Base-by-base conservation (phyloP, 1,140 invertebrate genomes). In the Lanistes nyassanus region DNA sequence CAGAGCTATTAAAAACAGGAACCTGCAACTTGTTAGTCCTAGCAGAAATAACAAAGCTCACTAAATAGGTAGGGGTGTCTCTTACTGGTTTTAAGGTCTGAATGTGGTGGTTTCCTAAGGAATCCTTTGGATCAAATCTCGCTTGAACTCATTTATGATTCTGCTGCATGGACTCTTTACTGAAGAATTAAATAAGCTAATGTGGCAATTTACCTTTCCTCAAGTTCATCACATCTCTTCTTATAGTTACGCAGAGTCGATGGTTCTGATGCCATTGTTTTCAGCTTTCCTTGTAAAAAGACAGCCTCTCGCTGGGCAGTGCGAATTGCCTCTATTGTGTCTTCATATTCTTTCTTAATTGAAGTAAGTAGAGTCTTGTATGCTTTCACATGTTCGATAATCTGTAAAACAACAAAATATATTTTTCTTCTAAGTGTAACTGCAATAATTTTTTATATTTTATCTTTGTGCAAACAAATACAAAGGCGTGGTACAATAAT, bases 261-360 rank as follows among this genome's bases (percentile, higher is more conserved):
- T 3, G 86, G 87, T 71, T 87, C 86, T 51, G 85, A 84, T 51
- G 87, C 83, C 85, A 88, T 86, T n/a, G 86, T 82, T 69, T 85
- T 86, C 5, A 89, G 73, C 83, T 88, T 87, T 2, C 81, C 85
- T 80, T 84, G 81, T 47, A 89, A 69, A 78, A 84, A 87, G 29
- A 76, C 78, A 36, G 84, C 84, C 71, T 88, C 85, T 67, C 80
- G 78, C 62, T 88, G 83, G 3, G 83, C 86, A 64, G 80, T 83
- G 56, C 80, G 80, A 51, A 89, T 88, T 19, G 83, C 80, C 26
- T 87, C 86, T 76, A 89, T 88, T 19, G 84, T 85, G 60, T 84
- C 84, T 77, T 89, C 88, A 84, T 89, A 89, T 74, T 88, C 87
- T 68, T 84, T 86, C 71, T 89, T 88, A 36, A 89, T 86, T 1